A percentile compares a stretch with the other conserved stretches of the same genome.
Conservation (phyloP, 2,113 vertebrate species). For the Microcebus griseorufus region DNA sequence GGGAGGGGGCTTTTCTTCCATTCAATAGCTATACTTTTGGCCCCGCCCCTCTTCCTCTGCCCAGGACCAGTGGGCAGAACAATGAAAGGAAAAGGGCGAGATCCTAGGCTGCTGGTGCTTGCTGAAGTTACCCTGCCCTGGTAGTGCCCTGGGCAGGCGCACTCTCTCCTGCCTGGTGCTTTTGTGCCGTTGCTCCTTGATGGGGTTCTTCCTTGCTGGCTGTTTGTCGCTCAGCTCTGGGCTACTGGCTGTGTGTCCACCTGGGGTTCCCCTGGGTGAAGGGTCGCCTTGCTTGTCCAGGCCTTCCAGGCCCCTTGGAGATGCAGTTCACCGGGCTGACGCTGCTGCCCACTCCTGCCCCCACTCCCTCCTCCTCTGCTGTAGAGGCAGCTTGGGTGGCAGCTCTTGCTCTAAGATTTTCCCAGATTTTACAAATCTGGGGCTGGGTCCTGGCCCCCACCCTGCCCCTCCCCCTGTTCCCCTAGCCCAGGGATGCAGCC, state of each 20-base stretch:
- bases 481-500: background rate
- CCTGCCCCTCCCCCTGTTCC: background rate
- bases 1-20: background rate
- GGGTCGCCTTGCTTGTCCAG: background rate
- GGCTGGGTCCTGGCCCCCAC: background rate
- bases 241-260: background rate
- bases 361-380: background rate
- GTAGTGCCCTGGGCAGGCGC: background rate
- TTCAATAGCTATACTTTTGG: background rate
- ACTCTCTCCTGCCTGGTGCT: background rate
- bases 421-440: background rate
- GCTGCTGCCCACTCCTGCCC: accelerated
- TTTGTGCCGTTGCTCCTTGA: background rate
- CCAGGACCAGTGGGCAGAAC: background rate
- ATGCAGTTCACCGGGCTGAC: background rate
- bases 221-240: background rate
- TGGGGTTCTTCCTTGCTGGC: no score
- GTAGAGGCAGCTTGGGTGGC: background rate
- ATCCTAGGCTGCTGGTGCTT: background rate
- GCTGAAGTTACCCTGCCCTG: no score
- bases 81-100: background rate
- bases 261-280: no score
- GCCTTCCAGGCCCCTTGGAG: background rate
- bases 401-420: background rate
- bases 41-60: background rate